Conservation (phyloP, 2,888 invertebrate genomes). For the Lacanobia oleracea region DNA sequence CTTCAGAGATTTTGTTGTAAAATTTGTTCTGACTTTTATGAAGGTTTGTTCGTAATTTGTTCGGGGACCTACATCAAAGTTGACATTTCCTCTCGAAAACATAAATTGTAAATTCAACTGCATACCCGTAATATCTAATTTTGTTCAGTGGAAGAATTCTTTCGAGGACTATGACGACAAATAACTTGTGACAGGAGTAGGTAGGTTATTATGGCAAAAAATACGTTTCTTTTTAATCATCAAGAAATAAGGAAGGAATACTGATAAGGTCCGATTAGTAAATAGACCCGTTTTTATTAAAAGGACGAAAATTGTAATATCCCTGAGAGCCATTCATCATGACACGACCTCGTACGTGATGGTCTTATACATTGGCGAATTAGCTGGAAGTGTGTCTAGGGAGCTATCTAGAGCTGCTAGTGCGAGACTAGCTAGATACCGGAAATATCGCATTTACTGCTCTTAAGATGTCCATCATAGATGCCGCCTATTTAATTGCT, state of each 20-base stretch:
- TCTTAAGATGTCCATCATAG: conserved; percentile 44
- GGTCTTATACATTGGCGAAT: conserved; percentile 75
- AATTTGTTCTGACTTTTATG: conserved; percentile 61
- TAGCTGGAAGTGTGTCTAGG: conserved; percentile 75
- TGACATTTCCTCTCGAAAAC: conserved; percentile 45
- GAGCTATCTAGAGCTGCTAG: conserved; percentile 71
- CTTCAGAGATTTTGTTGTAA: conserved; percentile 63
- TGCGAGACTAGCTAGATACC: conserved; percentile 58
- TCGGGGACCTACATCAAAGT: conserved; percentile 45
- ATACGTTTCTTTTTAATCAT: conserved; percentile 52
- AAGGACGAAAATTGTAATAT: conserved; percentile 67
- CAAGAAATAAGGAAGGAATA: conserved; percentile 56
- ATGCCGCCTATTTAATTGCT: conserved; percentile 30
- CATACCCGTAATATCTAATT: conserved; percentile 46
- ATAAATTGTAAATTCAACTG: conserved; percentile 46
- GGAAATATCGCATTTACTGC: conserved; percentile 63
- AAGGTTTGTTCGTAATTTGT: conserved; percentile 56
- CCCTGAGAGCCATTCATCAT: conserved; percentile 73
- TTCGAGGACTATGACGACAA: conserved; percentile 11
- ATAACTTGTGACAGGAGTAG: conserved; percentile 41
- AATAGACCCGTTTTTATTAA: conserved; percentile 64
- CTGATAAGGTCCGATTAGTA: conserved; percentile 56
- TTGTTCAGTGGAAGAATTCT: conserved; percentile 21
- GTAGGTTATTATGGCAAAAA: conserved; percentile 39
- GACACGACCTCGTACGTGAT: conserved; percentile 76